Base-by-base conservation (phyloP, 2,888 invertebrate genomes). In the Marronus borbonicus region DNA sequence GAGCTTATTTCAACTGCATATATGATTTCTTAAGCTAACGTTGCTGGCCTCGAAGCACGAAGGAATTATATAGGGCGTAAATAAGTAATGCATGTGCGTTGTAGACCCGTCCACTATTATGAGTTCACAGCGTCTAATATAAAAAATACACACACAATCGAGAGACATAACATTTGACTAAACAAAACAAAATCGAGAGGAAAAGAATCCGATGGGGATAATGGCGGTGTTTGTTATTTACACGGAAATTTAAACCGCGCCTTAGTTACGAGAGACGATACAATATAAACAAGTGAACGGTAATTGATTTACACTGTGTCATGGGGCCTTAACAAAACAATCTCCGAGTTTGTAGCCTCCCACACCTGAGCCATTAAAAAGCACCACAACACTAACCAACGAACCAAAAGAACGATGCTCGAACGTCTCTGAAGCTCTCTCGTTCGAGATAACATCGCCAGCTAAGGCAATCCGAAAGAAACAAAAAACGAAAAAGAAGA, bases 271-370 rank as follows among this genome's bases (percentile, higher is more conserved):
- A 76, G 68, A 70, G 76, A 79, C 79, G 79, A 70, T 79, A 77
- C 76, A 79, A 79, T 79, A 79, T 79, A 79, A 79, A 79, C 79
- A 79, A 79, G 79, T 79, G 79, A 79, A 79, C 80, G 69, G 80
- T 81, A 81, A 81, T 81, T 81, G 81, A 81, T 81, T 81, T 80
- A 81, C 81, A 81, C 79, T 78, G 77, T 79, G 80, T 81, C 80
- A 80, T 79, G 77, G 76, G 79, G 76, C 79, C 81, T 79, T 81
- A 81, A 81, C 81, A 80, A 81, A 81, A 81, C 81, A 81, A 81
- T 81, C 81, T 79, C 74, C 79, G 78, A 79, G 79, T 80, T 78
- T 81, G 81, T 81, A 81, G 75, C 78, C 80, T 81, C 81, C 81
- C 80, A 81, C 81, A 81, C 81, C 74, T 76, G 80, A 76, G 76